Conservation (phyloP, 2,888 invertebrate species). For the Holacanthella duospinosa region DNA sequence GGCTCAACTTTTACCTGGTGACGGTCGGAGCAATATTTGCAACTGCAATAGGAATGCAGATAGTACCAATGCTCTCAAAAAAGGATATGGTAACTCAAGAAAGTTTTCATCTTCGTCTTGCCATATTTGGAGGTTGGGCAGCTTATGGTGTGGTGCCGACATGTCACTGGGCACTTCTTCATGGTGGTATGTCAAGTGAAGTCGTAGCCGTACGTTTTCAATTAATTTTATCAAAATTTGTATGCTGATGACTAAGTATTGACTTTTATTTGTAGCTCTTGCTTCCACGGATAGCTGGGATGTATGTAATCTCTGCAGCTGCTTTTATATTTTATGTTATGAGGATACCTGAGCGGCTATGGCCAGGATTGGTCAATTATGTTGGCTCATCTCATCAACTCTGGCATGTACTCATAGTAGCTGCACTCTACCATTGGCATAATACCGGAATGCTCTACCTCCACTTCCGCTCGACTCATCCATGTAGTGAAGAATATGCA, state of each 20-base stretch:
- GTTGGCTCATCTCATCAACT: slow-evolving; percentile 92
- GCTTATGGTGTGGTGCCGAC: too few species aligned
- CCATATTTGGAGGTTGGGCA: slow-evolving; percentile 74
- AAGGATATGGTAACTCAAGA: slow-evolving; percentile 14
- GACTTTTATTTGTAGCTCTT: slow-evolving; percentile 69
- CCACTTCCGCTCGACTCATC: too few species aligned
- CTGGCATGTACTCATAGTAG: slow-evolving; percentile 88
- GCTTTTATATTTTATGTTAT: slow-evolving; percentile 85
- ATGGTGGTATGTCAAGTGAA: slow-evolving; percentile 77
- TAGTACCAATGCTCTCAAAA: slow-evolving; percentile 15
- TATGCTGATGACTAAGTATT: too few species aligned
- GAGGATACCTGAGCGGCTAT: slow-evolving; percentile 69
- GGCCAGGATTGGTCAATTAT: slow-evolving; percentile 66
- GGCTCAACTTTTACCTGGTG: slow-evolving; percentile 69
- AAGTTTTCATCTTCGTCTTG: slow-evolving; percentile 49
- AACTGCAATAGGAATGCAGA: slow-evolving; percentile 54
- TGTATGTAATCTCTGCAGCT: slow-evolving; percentile 74
- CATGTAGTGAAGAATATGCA: too few species aligned
- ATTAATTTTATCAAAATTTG: too few species aligned
- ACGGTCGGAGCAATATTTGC: slow-evolving; percentile 71
- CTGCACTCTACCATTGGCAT: slow-evolving; percentile 90
- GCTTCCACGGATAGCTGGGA: slow-evolving; percentile 75
- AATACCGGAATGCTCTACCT: slow-evolving; percentile 72
- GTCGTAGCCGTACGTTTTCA: slow-evolving; percentile 61
- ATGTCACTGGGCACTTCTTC: slow-evolving; percentile 76